Evolutionary conservation across 1,140 invertebrate genomes (phyloP).

Genomic region (Drosophila novamexicana): DNA sequence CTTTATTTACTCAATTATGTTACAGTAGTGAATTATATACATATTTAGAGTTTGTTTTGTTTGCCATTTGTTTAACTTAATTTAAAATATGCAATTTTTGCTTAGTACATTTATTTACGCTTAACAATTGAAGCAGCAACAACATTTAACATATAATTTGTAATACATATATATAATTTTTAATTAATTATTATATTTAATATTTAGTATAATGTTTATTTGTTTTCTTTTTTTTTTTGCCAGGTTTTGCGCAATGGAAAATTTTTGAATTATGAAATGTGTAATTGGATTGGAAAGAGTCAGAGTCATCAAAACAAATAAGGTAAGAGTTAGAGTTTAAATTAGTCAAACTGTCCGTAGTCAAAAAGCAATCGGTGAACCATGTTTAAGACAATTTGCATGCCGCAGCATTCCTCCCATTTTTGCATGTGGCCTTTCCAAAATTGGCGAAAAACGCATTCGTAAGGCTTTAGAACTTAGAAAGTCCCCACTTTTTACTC

Average conservation of each 20-base stretch:
- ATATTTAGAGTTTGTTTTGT: conserved; percentile 39
- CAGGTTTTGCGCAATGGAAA: conserved; percentile 49
- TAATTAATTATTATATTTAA: conserved; percentile 16
- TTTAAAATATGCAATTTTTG: conserved; percentile 70
- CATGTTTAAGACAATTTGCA: no score
- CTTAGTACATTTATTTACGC: conserved; percentile 70
- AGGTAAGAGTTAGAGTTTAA: not conserved
- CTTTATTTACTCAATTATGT: conserved; percentile 81
- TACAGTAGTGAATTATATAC: conserved; percentile 68
- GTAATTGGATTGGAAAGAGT: not conserved
- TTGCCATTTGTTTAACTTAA: conserved; percentile 50
- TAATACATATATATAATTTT: conserved; percentile 42
- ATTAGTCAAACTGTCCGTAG: not conserved
- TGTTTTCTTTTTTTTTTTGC: conserved; percentile 19
- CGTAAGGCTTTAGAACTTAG: no score
- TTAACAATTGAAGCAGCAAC: conserved; percentile 79
- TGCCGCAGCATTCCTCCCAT: no score
- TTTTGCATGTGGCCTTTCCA: no score
- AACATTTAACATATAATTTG: conserved; percentile 79
- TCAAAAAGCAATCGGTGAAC: no score
- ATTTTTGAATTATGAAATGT: conserved; percentile 6
- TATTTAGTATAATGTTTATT: conserved; percentile 12
- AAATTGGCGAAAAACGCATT: no score
- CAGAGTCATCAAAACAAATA: not conserved
- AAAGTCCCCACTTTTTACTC: no score